Base-by-base conservation (phyloP, 2,113 vertebrate species). In the Crocuta crocuta region DNA sequence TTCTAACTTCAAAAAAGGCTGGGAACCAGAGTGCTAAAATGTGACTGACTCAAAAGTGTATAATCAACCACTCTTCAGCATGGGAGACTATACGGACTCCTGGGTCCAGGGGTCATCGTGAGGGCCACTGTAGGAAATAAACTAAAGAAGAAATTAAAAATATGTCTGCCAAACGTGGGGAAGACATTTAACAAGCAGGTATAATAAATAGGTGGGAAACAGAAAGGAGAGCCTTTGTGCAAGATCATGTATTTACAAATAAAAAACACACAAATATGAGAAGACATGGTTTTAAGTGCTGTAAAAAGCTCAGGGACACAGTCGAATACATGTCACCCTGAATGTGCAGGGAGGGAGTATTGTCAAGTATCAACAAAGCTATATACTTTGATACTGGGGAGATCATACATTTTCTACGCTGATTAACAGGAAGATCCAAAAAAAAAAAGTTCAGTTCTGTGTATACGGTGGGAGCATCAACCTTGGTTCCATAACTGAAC, bases 241-340 rank as follows among this genome's bases (percentile, higher is more conserved):
- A 89, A 94, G 50, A 87, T 35, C 31, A n/a, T 31, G 68, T 55
- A 48, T 39, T 70, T 58, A 70, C 61, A 83, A 94, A 93, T 43
- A n/a, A 10, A 92, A 90, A 65, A 71, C 39, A 79, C 17, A 85
- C 1, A 31, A 16, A 33, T 5, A 33, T 23, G 82, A 89, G 82
- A 87, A 73, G 66, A n/a, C 78, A 94, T 66, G 70, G 4, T 65
- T 17, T 10, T 10, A 35, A 86, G 10, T 58, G 21, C 39, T 70
- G 43, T 45, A 92, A 83, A 91, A 91, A 78, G 26, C 71, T 17
- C 78, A 89, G 71, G 78, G 96, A 91, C 50, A 50, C 7, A 85
- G 88, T 6, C 39, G 68, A 86, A 26, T 63, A 21, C 0, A 7
- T n/a, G 15, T 65, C 61, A 53, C 31, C 24, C 9, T n/a, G 39